Evolutionary conservation across 2,797 vertebrate species (phyloP).

Genomic region (Pseudochaenichthys georgianus): DNA sequence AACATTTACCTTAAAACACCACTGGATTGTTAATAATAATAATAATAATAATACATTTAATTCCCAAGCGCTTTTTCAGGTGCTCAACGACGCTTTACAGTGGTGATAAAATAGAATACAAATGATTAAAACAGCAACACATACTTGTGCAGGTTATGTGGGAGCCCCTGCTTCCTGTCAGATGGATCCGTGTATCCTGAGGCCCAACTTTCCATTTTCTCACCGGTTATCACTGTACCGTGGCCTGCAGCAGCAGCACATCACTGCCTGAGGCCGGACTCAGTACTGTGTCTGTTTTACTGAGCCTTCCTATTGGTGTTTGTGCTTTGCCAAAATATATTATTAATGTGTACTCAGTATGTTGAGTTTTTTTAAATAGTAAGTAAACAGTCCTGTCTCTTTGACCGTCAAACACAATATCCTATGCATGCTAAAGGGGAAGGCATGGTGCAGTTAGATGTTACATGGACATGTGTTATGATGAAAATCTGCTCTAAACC

Average conservation of each 20-base stretch:
- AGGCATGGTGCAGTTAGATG: not conserved
- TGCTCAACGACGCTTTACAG: too few species aligned
- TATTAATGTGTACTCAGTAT: not conserved
- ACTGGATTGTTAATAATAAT: too few species aligned
- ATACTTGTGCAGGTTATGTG: constrained; percentile 56
- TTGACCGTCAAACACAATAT: constrained; percentile 2
- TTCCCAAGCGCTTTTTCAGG: too few species aligned
- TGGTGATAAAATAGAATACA: too few species aligned
- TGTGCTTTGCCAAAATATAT: not conserved
- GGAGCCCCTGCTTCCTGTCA: constrained; percentile 69
- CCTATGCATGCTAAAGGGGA: not conserved
- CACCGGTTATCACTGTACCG: constrained; percentile 40
- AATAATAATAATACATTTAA: too few species aligned
- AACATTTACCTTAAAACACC: too few species aligned
- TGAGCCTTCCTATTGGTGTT: constrained; percentile 1
- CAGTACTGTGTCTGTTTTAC: constrained; percentile 7
- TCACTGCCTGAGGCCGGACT: constrained; percentile 38
- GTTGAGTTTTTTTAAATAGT: not conserved
- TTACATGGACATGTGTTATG: not conserved
- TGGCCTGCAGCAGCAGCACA: constrained; percentile 9
- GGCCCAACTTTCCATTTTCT: constrained; percentile 61
- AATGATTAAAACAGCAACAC: too few species aligned
- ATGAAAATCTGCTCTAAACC: not conserved
- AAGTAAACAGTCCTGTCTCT: constrained; percentile 2
- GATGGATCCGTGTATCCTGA: constrained; percentile 48